Percentiles rank a stretch among this genome's conserved stretches.
These are phyloP conservation scores for Synergus umbraculus DNA, from an alignment of 2,888 invertebrate species.

Conservation along the genomic window DNA sequence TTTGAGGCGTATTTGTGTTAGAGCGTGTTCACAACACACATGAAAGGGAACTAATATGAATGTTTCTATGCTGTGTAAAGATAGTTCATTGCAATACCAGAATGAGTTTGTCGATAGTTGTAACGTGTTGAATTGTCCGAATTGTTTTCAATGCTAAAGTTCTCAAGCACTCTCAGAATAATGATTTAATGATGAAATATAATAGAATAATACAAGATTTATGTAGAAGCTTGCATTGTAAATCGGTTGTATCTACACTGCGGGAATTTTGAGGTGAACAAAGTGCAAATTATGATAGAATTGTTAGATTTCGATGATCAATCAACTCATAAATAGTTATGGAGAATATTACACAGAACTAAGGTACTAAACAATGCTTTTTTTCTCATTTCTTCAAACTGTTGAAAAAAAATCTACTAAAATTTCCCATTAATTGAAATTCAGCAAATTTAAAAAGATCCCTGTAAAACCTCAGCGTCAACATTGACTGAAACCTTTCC, in stretches of 20 bases:
- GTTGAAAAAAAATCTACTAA: neutral
- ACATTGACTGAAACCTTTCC: constrained; percentile 28
- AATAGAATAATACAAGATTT: neutral
- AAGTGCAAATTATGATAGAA: neutral
- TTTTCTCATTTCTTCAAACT: neutral
- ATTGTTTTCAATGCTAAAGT: neutral
- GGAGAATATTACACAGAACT: neutral
- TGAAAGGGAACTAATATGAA: constrained; percentile 28
- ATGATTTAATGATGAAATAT: constrained; percentile 4
- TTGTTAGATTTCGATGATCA: neutral
- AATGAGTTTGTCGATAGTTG: constrained; percentile 30
- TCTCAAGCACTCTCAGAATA: neutral
- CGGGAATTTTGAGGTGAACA: neutral
- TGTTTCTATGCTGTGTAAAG: constrained; percentile 14
- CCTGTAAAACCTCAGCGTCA: neutral
- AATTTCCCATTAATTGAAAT: constrained; percentile 8
- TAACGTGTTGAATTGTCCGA: neutral
- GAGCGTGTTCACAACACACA: constrained; percentile 2
- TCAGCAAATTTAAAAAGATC: constrained; percentile 11
- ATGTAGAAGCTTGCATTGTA: too few species aligned
- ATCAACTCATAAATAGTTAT: neutral
- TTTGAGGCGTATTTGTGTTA: constrained; percentile 15
- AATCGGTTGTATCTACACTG: too few species aligned
- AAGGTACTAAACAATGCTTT: too few species aligned
- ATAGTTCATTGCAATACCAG: constrained; percentile 24